Conservation (phyloP, 2,888 invertebrate species). For the Drosophila cognata region DNA sequence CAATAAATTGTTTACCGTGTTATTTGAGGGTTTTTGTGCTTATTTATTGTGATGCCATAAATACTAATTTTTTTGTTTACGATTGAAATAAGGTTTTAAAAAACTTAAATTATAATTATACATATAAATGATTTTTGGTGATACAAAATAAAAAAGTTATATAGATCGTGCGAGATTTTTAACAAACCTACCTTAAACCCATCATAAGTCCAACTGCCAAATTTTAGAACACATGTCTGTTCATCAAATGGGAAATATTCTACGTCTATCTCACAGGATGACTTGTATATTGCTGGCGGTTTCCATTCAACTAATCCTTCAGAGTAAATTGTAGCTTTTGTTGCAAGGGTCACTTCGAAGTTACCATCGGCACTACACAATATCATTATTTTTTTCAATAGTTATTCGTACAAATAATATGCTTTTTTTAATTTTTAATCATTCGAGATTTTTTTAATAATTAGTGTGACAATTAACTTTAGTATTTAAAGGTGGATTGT, state of each 20-base stretch:
- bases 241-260: conserved; percentile 99
- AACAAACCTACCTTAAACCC: conserved; percentile 94
- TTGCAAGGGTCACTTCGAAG: conserved; percentile 98
- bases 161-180: conserved; percentile 55
- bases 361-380: conserved; percentile 95
- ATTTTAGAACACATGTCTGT: conserved; percentile 98
- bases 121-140: conserved; percentile 38
- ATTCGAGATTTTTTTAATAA: conserved; percentile 1
- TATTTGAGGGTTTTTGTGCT: conserved; percentile 51
- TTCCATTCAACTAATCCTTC: conserved; percentile 98
- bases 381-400: conserved; percentile 65
- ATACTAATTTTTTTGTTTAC: conserved; percentile 32
- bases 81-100: conserved; percentile 26
- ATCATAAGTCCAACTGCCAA: conserved; percentile 99
- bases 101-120: conserved; percentile 33
- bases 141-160: conserved; percentile 24
- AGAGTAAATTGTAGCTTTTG: conserved; percentile 96
- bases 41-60: conserved; percentile 41
- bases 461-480: conserved; percentile 5
- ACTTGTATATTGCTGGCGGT: conserved; percentile 99
- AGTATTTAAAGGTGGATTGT: background rate
- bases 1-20: conserved; percentile 36
- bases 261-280: conserved; percentile 97
- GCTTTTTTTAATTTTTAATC: conserved; percentile 16
- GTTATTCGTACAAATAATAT: conserved; percentile 59